Percentiles rank a stretch among this genome's conserved stretches.
phyloP scores from a whole-genome alignment of 2,797 vertebrate species.

The Helicolenus hilgendorfi region DNA sequence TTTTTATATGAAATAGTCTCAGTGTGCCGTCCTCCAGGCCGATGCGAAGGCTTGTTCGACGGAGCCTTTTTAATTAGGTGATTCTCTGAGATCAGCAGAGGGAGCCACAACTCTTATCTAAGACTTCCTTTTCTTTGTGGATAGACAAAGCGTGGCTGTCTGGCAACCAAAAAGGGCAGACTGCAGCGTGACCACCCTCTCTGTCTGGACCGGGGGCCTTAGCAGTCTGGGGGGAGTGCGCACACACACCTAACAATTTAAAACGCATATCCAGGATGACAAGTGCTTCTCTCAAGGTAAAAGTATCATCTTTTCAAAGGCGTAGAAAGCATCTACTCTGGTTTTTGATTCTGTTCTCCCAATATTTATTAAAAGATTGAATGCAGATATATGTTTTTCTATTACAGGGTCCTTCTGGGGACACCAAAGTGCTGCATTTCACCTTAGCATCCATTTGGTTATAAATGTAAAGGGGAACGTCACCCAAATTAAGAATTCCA shows the following conservation, averaged over 20 bases:
- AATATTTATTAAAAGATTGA: background rate
- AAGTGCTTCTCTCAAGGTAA: conserved; percentile 52
- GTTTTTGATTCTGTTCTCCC: background rate
- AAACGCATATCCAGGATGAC: conserved; percentile 30
- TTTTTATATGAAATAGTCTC: conserved; percentile 43
- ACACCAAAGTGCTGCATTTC: conserved; percentile 15
- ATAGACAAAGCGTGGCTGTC: conserved; percentile 61
- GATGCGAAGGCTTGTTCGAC: conserved; percentile 26
- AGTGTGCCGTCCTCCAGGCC: conserved; percentile 41
- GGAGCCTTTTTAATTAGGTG: conserved; percentile 71
- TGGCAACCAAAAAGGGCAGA: conserved; percentile 55
- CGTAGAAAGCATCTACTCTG: background rate
- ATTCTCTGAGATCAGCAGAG: conserved; percentile 79
- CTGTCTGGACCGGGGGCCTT: conserved; percentile 36
- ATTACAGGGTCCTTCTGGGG: background rate
- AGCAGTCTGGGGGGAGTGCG: conserved; percentile 16
- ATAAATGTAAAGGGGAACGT: conserved; percentile 4
- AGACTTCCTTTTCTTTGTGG: conserved; percentile 62
- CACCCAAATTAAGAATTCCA: too few relatives aligned
- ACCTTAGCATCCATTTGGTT: background rate
- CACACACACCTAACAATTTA: conserved; percentile 31
- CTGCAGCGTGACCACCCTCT: conserved; percentile 49
- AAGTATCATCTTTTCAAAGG: conserved; percentile 6
- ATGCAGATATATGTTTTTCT: background rate
- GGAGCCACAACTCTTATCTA: conserved; percentile 79